These are phyloP conservation scores for Ceratothoa steindachneri DNA, from an alignment of 2,888 invertebrate genomes.

Conservation along the genomic window DNA sequence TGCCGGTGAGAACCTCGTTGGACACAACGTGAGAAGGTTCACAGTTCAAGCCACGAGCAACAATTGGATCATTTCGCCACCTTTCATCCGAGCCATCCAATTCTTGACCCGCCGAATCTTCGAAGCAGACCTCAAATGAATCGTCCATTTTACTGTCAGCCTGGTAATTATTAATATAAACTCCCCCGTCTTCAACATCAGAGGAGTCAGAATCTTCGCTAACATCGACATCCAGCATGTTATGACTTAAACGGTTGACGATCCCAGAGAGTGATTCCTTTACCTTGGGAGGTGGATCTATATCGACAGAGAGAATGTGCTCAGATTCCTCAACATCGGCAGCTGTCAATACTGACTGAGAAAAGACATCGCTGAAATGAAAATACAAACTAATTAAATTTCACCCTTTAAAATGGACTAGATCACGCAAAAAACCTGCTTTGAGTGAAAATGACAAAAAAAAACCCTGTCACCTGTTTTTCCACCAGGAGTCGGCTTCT, in stretches of 20 bases:
- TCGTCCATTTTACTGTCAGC: neutral
- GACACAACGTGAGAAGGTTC: neutral
- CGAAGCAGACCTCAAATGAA: neutral
- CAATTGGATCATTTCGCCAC: neutral
- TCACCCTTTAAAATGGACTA: too few species aligned
- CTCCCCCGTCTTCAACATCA: neutral
- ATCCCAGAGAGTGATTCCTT: neutral
- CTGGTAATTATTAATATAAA: neutral
- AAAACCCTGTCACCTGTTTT: slow-evolving; percentile 53
- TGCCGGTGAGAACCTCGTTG: neutral
- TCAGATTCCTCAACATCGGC: neutral
- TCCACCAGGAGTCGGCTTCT: slow-evolving; percentile 66
- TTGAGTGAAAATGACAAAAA: too few species aligned
- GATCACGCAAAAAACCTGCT: too few species aligned
- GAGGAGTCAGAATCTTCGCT: neutral
- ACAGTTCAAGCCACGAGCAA: neutral
- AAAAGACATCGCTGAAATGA: neutral
- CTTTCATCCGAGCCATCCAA: neutral
- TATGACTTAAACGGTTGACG: neutral
- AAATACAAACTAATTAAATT: too few species aligned
- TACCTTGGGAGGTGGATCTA: neutral
- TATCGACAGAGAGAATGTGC: too few species aligned
- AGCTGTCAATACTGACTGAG: neutral
- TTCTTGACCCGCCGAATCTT: neutral
- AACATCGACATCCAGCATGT: neutral